A percentile compares a stretch with the other conserved stretches of the same genome.
These are phyloP conservation scores for Crotalus horridus DNA, from an alignment of 2,113 vertebrate species.

Conservation along the genomic window DNA sequence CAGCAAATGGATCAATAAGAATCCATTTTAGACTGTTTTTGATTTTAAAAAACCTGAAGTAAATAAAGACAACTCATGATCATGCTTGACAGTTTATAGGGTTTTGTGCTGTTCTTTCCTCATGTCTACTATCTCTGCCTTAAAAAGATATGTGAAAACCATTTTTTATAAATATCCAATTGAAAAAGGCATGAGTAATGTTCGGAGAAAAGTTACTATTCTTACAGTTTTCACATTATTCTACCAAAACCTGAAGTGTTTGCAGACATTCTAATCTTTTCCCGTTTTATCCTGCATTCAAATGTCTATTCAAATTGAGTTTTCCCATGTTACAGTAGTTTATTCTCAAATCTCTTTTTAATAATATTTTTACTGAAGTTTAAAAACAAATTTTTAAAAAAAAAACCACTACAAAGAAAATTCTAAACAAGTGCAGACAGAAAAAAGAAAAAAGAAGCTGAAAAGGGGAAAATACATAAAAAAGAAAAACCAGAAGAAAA, in stretches of 20 bases:
- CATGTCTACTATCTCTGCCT: not conserved
- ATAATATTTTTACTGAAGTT: not conserved
- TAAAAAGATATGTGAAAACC: not conserved
- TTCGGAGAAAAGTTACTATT: not conserved
- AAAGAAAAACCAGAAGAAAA: not conserved
- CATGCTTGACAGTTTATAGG: not conserved
- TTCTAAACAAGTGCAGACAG: not conserved
- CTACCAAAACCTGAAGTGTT: not conserved
- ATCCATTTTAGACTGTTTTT: not conserved
- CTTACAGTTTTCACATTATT: not conserved
- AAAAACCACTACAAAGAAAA: not conserved
- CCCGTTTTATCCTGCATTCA: not conserved
- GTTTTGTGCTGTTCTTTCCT: not conserved
- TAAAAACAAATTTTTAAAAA: not conserved
- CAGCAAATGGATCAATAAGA: not conserved
- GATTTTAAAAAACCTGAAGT: not conserved
- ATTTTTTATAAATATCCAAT: not conserved
- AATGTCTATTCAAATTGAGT: not conserved
- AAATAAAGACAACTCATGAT: not conserved
- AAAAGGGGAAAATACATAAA: not conserved
- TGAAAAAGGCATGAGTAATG: not conserved
- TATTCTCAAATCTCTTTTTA: not conserved
- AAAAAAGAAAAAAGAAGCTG: not conserved
- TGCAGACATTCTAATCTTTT: not conserved
- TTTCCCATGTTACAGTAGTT: not conserved